Base-by-base conservation (phyloP, 2,888 invertebrate genomes). In the Entomobrya multifasciata region DNA sequence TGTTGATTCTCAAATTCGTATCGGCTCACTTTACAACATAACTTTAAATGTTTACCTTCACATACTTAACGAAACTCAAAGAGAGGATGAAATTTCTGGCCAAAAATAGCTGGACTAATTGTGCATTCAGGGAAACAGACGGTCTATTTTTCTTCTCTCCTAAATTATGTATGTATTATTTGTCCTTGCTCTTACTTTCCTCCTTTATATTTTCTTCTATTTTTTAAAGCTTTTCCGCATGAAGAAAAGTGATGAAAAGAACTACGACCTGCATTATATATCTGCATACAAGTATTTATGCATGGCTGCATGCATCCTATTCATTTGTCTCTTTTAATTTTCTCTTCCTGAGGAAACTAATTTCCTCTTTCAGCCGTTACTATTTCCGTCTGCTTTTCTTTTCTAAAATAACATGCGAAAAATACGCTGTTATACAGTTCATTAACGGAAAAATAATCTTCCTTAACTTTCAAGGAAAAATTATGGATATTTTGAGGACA, bases 41-140 rank as follows among this genome's bases (percentile, higher is more conserved):
- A 8, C 47, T n/a, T 47, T 1, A 55, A 8, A 20, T 20, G 52
- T 17, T 25, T 22, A 25, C 17, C 22, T 13, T 8, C 17, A 57
- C 22, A 62, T 25, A 30, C n/a, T 36, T 65, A 17, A 65, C 41
- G 20, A 20, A 30, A 36, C 36, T 10, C 15, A 36, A 8, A 30
- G 30, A 65, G 36, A 67, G 25, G 72, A 72, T 47, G n/a, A 47
- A 41, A 47, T n/a, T 60, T 47, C 57, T 83, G 65, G 77, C 83
- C 83, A 83, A 83, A 83, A 83, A 83, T 83, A 83, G 83, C 83
- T 77, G 65, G 57, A 13, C 5, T 52, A n/a, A 10, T 55, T 55
- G 52, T 81, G 30, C 36, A 36, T 36, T 17, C 17, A 72, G 20
- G 25, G 49, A 80, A 11, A n/a, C n/a, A n/a, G 41, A 36, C 65